Conservation (phyloP, 2,888 invertebrate genomes). For the Pinctada fucata region DNA sequence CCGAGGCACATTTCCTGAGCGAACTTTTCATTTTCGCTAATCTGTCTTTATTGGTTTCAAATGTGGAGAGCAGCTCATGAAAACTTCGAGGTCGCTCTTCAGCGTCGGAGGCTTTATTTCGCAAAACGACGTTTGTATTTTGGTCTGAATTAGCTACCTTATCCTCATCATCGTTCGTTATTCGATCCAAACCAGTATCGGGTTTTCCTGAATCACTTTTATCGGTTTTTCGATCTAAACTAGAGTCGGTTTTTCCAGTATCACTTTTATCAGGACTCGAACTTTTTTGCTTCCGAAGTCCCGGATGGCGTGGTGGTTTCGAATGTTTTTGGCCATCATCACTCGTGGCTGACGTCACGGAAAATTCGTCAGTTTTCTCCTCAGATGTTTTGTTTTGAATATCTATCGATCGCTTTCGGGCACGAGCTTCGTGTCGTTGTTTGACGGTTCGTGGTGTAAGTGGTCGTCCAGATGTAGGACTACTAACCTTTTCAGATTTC, state of each 20-base stretch:
- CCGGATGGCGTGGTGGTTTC: slow-evolving; percentile 39
- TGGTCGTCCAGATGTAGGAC: slow-evolving; percentile 33
- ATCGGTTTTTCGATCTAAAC: slow-evolving; percentile 2
- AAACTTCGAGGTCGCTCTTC: slow-evolving; percentile 66
- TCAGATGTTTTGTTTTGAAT: slow-evolving; percentile 35
- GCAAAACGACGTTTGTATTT: slow-evolving; percentile 30
- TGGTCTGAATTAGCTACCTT: slow-evolving; percentile 8
- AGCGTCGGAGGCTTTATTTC: slow-evolving; percentile 40
- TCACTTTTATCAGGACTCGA: slow-evolving; percentile 27
- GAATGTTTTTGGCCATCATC: slow-evolving; percentile 36
- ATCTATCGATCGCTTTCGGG: slow-evolving; percentile 43
- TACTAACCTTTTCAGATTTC: slow-evolving; percentile 34
- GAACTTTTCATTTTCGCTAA: slow-evolving; percentile 48
- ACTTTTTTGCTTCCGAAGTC: slow-evolving; percentile 26
- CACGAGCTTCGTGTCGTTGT: slow-evolving; percentile 55
- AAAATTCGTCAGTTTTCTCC: slow-evolving; percentile 34
- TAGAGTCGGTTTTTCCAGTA: slow-evolving; percentile 16
- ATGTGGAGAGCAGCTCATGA: slow-evolving; percentile 67
- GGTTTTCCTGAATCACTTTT: neutral
- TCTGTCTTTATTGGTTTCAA: slow-evolving; percentile 57
- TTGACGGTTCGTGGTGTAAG: slow-evolving; percentile 58
- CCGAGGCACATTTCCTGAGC: slow-evolving; percentile 65
- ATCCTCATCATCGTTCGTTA: slow-evolving; percentile 10
- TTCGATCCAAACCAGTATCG: neutral
- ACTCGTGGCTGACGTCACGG: slow-evolving; percentile 33